Conservation (phyloP, 2,113 vertebrate species). For the Thunnus thynnus region DNA sequence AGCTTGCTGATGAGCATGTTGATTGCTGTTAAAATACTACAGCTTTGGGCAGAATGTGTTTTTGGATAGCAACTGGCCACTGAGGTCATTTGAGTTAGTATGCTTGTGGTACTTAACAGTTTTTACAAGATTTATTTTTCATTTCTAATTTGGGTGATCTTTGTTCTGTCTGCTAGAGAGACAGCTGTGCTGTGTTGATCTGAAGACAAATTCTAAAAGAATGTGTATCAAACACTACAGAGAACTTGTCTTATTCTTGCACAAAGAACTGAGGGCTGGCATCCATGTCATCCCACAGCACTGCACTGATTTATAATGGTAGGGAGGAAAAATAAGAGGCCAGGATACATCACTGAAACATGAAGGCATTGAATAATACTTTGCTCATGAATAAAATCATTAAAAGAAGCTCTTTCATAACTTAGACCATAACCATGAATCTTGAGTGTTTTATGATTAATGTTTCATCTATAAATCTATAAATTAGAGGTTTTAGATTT, state of each 20-base stretch:
- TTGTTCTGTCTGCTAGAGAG: slow-evolving; percentile 54
- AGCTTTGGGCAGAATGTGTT: slow-evolving; percentile 26
- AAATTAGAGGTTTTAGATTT: slow-evolving; percentile 42
- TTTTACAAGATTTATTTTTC: slow-evolving; percentile 42
- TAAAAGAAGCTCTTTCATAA: slow-evolving; percentile 71
- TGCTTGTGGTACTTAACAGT: background rate
- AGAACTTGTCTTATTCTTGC: slow-evolving; percentile 55
- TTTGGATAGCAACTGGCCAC: slow-evolving; percentile 26
- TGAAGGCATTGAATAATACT: slow-evolving; percentile 72
- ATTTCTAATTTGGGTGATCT: slow-evolving; percentile 64
- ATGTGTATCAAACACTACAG: slow-evolving; percentile 67
- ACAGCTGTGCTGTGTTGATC: slow-evolving; percentile 59
- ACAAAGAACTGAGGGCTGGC: slow-evolving; percentile 65
- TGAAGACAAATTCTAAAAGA: slow-evolving; percentile 53
- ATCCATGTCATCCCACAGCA: slow-evolving; percentile 61
- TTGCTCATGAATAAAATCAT: slow-evolving; percentile 79
- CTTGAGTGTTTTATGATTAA: slow-evolving; percentile 62
- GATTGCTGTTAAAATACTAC: slow-evolving; percentile 43
- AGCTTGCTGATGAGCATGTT: slow-evolving; percentile 41
- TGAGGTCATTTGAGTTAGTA: slow-evolving; percentile 16
- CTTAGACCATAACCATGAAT: slow-evolving; percentile 53
- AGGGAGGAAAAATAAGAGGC: slow-evolving; percentile 57
- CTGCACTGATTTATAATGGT: slow-evolving; percentile 75
- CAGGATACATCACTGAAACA: slow-evolving; percentile 69
- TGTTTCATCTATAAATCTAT: slow-evolving; percentile 64